Evolutionary conservation across 2,113 vertebrate genomes (phyloP).

Genomic region (rat (Rattus norvegicus)): GRCr8 NC_086019.1:48075501-48076000

Average conservation of each 20-base stretch:
- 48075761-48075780: conserved; percentile 49
- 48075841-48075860: conserved; percentile 76
- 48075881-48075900: conserved; percentile 73
- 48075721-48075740: background rate
- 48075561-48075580: background rate
- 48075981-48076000: conserved; percentile 75
- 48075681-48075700: background rate
- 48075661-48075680: background rate
- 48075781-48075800: conserved; percentile 66
- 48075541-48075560: background rate
- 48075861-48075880: conserved; percentile 78
- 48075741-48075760: background rate
- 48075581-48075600: background rate
- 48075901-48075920: conserved; percentile 73
- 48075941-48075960: conserved; percentile 58
- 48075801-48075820: conserved; percentile 66
- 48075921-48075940: conserved; percentile 74
- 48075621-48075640: background rate
- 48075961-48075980: conserved; percentile 53
- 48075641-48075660: background rate
- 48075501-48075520: background rate
- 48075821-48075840: conserved; percentile 77
- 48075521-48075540: conserved; percentile 2
- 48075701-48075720: background rate
- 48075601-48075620: background rate